phyloP scores from a whole-genome alignment of 2,797 vertebrate genomes.

The Natrix natrix region DNA sequence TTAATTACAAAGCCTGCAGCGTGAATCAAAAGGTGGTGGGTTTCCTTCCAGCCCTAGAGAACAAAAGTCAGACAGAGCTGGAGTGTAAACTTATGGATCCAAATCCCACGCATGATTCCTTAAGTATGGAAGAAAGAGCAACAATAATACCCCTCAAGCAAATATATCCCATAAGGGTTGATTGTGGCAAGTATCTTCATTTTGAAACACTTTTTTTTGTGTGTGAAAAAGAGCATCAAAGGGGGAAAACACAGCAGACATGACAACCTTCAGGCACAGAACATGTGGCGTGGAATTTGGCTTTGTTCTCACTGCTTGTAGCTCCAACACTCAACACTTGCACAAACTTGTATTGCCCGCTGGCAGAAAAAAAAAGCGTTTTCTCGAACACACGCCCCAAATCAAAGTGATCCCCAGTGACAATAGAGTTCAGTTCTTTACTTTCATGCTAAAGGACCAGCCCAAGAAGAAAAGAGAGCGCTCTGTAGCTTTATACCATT shows the following conservation, averaged over 20 bases:
- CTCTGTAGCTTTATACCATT: background rate
- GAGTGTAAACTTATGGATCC: background rate
- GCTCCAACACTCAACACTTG: slow-evolving; percentile 49
- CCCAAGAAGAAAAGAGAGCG: background rate
- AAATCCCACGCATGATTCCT: background rate
- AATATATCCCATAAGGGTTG: background rate
- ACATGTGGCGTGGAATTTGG: background rate
- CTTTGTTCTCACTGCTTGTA: slow-evolving; percentile 57
- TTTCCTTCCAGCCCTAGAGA: background rate
- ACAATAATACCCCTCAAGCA: background rate
- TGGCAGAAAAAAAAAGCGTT: no score
- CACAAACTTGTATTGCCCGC: slow-evolving; percentile 53
- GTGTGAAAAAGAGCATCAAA: slow-evolving; percentile 52
- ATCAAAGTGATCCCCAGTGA: slow-evolving; percentile 52
- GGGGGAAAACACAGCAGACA: slow-evolving; percentile 14
- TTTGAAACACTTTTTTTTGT: slow-evolving; percentile 15
- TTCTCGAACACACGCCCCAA: slow-evolving; percentile 31
- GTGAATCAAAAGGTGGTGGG: background rate
- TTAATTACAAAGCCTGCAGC: background rate
- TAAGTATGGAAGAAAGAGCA: background rate
- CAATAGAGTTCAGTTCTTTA: slow-evolving; percentile 32
- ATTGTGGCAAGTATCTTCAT: slow-evolving; percentile 41
- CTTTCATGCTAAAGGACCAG: background rate
- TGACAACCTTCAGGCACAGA: slow-evolving; percentile 35
- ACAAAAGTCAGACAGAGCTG: background rate